Evolutionary conservation across 2,113 vertebrate species (phyloP), one percentile per base, ranked within the genome.

Genomic region (Pseudopipra pipra): DNA sequence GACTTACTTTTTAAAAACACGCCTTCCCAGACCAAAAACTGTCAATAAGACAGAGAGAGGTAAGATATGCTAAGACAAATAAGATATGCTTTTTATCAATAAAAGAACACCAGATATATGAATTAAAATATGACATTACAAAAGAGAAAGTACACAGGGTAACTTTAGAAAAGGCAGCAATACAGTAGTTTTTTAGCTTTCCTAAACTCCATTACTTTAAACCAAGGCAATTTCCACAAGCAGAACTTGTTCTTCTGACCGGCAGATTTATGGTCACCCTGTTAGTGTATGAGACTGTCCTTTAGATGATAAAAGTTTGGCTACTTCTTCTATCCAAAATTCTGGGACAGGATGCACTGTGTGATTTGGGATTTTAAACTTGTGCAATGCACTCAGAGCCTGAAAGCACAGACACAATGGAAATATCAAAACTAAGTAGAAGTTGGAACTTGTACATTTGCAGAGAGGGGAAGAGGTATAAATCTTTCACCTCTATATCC

Each of bases 281-380:
- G 70, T 31, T 62, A 44, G 65, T 28, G 75, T 10, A 61, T 68
- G 77, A 95, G 84, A 88, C 96, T 97, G 90, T 81, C 96, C 95
- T 95, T 88, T 93, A 86, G 95, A 93, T 94, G 84, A 91, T 95
- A 47, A 80, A 92, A 86, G 37, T 58, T 92, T 95, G 91, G 88
- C 84, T 87, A 37, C 51, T 87, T 72, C 90, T 85, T 61, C 68
- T 51, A 23, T 33, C 88, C 86, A 68, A 46, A 67, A 25, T 28
- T 37, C 58, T 20, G 10, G 92, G 67, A 63, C 6, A 28, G 86
- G 83, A 78, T 27, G 9, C 13, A 6, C n/a, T 13, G 62, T 6
- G 3, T 27, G 82, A 76, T 89, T n/a, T 89, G 82, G 12, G 80
- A 63, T 75, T 93, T 88, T 49, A 76, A 95, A 88, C 70, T n/a